Conservation (phyloP, 2,888 invertebrate genomes). For the Boloria selene region DNA sequence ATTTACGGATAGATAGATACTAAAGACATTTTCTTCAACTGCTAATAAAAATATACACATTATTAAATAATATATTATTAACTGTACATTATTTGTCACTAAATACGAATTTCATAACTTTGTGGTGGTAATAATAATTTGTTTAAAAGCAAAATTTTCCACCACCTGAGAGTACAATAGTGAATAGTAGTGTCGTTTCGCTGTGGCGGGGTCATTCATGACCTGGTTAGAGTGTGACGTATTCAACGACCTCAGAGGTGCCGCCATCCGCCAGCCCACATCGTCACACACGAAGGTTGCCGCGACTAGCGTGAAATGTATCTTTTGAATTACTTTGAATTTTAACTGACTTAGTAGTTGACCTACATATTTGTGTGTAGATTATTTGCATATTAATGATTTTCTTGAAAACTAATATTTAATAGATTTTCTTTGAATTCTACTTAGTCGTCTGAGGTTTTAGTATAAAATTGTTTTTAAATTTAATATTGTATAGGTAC, state of each 20-base stretch:
- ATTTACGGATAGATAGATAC: too few species aligned
- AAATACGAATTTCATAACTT: not conserved
- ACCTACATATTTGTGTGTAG: not conserved
- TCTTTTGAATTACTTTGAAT: slow-evolving; percentile 12
- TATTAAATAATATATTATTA: too few species aligned
- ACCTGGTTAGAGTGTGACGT: slow-evolving; percentile 71
- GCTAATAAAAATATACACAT: too few species aligned
- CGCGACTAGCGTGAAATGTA: slow-evolving; percentile 45
- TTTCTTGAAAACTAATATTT: too few species aligned
- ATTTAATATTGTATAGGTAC: too few species aligned
- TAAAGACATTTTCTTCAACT: too few species aligned
- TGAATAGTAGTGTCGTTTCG: slow-evolving; percentile 11
- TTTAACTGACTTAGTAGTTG: not conserved
- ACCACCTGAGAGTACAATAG: slow-evolving; percentile 32
- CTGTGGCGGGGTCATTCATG: slow-evolving; percentile 44
- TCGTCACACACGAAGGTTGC: slow-evolving; percentile 56
- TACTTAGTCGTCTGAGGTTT: too few species aligned
- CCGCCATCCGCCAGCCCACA: slow-evolving; percentile 40
- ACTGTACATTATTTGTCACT: too few species aligned
- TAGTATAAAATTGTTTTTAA: too few species aligned
- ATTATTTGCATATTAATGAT: too few species aligned
- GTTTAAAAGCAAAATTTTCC: slow-evolving; percentile 2
- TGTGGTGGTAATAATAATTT: slow-evolving; percentile 11
- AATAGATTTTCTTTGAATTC: too few species aligned
- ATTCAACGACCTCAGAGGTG: slow-evolving; percentile 58